Evolutionary conservation across 2,888 invertebrate species (phyloP).

Genomic region (Abrostola triplasia): DNA sequence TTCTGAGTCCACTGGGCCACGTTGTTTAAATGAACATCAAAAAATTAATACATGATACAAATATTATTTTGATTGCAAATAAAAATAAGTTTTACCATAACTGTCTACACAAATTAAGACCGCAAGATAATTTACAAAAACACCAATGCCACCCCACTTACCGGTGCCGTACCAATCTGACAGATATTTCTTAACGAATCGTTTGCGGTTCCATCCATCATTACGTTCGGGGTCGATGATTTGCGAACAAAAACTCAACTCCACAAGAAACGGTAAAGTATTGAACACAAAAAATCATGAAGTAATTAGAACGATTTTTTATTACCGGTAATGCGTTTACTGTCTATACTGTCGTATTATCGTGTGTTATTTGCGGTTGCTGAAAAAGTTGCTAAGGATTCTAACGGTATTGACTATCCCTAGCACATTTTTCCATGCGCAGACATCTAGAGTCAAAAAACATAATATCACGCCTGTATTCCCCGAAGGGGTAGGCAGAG

Average conservation of each 20-base stretch:
- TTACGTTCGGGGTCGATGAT: slow-evolving; percentile 7
- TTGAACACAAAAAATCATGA: neutral
- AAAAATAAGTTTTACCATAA: neutral
- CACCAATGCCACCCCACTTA: neutral
- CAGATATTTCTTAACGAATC: slow-evolving; percentile 7
- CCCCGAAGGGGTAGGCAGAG: no score
- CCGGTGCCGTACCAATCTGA: slow-evolving; percentile 7
- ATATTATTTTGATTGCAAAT: no score
- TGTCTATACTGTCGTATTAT: no score
- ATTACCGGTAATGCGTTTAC: no score
- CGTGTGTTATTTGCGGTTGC: no score
- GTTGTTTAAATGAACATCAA: neutral
- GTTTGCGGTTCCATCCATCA: slow-evolving; percentile 8
- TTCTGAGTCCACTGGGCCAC: neutral
- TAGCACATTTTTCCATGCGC: no score
- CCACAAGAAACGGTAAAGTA: slow-evolving; percentile 1
- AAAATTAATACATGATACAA: no score
- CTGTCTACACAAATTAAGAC: neutral
- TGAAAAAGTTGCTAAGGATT: no score
- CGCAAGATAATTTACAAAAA: neutral
- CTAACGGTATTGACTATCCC: no score
- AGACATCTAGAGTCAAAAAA: no score
- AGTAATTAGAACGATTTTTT: neutral
- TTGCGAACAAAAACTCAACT: slow-evolving; percentile 6
- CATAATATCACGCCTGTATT: no score